These are phyloP conservation scores for Catagonus wagneri DNA, from an alignment of 2,113 vertebrate species.

Conservation along the genomic window DNA sequence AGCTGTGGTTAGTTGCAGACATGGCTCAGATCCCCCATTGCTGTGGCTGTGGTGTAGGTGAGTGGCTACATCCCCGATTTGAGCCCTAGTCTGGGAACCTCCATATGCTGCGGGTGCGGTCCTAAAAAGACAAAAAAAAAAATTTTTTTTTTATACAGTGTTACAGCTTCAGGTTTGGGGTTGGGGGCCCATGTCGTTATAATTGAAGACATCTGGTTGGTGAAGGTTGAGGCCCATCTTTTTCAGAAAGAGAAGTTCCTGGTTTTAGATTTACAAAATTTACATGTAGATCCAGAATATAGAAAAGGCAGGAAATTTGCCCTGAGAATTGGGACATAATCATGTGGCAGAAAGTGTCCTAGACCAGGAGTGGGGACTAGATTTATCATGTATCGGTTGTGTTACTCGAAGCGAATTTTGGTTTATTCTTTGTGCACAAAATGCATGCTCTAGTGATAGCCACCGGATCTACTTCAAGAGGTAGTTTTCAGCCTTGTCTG, in stretches of 20 bases:
- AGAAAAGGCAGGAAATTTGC: not conserved
- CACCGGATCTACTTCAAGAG: not conserved
- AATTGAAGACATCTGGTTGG: constrained; percentile 14
- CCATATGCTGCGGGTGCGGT: too few species aligned
- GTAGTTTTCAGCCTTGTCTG: constrained; percentile 22
- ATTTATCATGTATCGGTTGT: not conserved
- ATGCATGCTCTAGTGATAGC: not conserved
- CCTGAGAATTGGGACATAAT: constrained; percentile 35
- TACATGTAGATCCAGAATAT: not conserved
- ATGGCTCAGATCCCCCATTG: too few species aligned
- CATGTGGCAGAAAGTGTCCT: not conserved
- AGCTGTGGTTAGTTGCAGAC: too few species aligned
- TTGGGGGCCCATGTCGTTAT: not conserved
- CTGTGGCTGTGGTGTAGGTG: too few species aligned
- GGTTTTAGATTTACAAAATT: constrained; percentile 30
- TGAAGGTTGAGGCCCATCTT: constrained; percentile 32
- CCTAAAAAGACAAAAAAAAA: too few species aligned
- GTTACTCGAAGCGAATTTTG: constrained; percentile 32
- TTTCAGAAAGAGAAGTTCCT: constrained; percentile 15
- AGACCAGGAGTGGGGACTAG: not conserved
- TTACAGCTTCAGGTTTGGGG: constrained; percentile 35
- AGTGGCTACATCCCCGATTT: too few species aligned
- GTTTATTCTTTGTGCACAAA: not conserved
- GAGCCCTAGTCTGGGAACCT: too few species aligned
- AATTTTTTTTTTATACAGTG: not conserved